Evolutionary conservation across 2,888 invertebrate species (phyloP).

Genomic region (Automeris io): DNA sequence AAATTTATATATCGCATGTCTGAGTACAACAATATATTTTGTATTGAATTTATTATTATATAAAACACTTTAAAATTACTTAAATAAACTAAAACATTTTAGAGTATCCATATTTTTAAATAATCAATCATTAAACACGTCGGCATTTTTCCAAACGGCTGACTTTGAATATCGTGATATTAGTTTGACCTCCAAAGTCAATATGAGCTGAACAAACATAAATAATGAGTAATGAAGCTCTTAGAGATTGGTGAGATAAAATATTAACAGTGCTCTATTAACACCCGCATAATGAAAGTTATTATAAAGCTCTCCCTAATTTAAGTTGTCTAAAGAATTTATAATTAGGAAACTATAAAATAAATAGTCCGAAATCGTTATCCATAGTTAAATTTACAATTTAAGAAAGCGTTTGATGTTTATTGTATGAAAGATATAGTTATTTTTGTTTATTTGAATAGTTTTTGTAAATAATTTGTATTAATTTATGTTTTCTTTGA

Average conservation of each 20-base stretch:
- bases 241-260: slow-evolving; percentile 3
- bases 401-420: no score
- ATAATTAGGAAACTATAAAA: neutral
- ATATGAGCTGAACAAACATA: neutral
- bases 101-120: neutral
- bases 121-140: neutral
- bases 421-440: no score
- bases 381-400: no score
- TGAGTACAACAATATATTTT: no score
- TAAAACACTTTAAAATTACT: no score
- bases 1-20: no score
- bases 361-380: no score
- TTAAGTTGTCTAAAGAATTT: neutral
- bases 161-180: neutral
- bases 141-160: slow-evolving; percentile 2
- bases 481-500: no score
- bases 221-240: neutral
- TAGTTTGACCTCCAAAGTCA: neutral
- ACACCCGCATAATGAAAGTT: slow-evolving; percentile 1
- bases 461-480: no score
- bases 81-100: neutral
- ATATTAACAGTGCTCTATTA: neutral
- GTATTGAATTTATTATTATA: no score
- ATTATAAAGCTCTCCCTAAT: neutral
- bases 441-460: no score